A percentile compares a stretch with the other conserved stretches of the same genome.
These are phyloP conservation scores for Metaphire vulgaris DNA, from an alignment of 1,140 invertebrate species.

Conservation along the genomic window DNA sequence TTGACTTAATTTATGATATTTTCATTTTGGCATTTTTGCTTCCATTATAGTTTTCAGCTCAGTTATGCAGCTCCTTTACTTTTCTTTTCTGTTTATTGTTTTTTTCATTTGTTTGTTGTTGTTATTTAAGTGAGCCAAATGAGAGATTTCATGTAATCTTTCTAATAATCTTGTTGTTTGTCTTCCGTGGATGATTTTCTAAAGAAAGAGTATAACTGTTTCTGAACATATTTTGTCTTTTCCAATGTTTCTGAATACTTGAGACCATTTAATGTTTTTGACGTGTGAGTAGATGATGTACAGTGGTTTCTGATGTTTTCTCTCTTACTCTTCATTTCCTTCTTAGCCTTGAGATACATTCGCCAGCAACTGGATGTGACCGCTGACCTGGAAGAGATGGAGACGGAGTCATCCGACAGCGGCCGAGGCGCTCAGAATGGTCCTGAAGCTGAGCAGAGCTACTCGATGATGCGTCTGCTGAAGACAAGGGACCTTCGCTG, in stretches of 20 bases:
- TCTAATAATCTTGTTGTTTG: background rate
- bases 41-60: no score
- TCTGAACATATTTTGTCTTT: background rate
- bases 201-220: no score
- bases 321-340: background rate
- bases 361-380: conserved; percentile 39
- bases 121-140: no score
- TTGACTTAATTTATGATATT: no score
- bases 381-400: conserved; percentile 47
- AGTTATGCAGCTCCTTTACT: no score
- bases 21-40: no score
- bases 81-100: no score
- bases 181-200: no score
- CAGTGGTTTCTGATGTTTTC: background rate
- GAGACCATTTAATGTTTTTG: background rate
- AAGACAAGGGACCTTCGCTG: conserved; percentile 39
- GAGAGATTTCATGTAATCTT: background rate
- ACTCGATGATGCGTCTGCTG: conserved; percentile 42
- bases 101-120: no score
- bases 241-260: background rate
- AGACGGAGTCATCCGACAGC: conserved; percentile 24
- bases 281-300: background rate
- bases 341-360: conserved; percentile 38
- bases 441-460: conserved; percentile 29
- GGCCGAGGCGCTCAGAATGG: background rate